phyloP scores from a whole-genome alignment of 2,888 invertebrate genomes.

The Drosophila macrothrix region DNA sequence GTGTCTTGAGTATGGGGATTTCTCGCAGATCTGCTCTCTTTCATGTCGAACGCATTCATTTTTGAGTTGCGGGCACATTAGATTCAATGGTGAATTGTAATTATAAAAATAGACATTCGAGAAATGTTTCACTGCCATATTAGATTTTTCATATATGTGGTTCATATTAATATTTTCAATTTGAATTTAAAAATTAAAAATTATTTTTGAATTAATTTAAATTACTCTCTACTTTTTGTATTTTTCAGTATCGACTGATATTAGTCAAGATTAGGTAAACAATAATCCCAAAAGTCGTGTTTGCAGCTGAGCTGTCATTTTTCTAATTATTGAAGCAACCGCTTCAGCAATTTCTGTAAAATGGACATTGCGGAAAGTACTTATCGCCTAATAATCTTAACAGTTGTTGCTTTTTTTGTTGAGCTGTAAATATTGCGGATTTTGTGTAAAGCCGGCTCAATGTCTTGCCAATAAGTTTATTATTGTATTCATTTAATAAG shows the following conservation, averaged over 20 bases:
- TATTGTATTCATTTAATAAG: neutral
- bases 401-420: neutral
- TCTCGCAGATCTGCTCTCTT: constrained; percentile 30
- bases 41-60: constrained; percentile 55
- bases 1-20: constrained; percentile 2
- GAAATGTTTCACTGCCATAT: neutral
- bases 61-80: constrained; percentile 42
- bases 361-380: neutral
- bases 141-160: neutral
- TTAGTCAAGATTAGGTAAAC: neutral
- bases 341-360: neutral
- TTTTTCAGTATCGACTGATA: neutral
- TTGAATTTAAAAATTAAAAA: neutral
- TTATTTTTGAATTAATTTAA: neutral
- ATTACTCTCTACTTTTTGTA: neutral
- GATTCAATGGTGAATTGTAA: constrained; percentile 42
- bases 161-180: neutral
- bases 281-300: neutral
- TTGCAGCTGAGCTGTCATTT: neutral
- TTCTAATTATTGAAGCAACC: neutral
- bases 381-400: neutral
- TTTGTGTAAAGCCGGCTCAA: neutral
- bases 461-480: neutral
- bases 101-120: constrained; percentile 15
- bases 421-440: neutral